Conservation (phyloP, 2,113 vertebrate genomes). For the Malurus cyaneus region DNA sequence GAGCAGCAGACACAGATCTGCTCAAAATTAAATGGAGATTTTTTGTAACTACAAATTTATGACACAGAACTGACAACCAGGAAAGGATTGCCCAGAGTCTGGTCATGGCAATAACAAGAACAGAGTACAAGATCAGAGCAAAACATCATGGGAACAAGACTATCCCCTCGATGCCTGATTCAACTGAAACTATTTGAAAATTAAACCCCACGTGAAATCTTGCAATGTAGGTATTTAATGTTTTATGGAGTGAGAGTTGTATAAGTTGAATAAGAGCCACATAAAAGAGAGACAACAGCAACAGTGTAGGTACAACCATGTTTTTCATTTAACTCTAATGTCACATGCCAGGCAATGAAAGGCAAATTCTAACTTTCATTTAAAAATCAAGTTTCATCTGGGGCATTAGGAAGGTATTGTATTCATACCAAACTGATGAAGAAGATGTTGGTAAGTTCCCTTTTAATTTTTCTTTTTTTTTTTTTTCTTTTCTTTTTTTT, state of each 20-base stretch:
- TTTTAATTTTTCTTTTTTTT: neutral
- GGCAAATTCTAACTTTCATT: neutral
- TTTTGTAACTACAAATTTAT: neutral
- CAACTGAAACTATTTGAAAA: neutral
- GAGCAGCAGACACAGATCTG: neutral
- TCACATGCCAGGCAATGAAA: neutral
- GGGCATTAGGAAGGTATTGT: neutral
- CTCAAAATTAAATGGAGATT: neutral
- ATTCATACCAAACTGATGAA: neutral
- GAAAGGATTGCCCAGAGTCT: neutral
- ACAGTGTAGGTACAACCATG: neutral
- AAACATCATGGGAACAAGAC: neutral
- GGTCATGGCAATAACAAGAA: neutral
- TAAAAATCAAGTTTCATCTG: neutral
- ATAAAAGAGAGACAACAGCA: neutral
- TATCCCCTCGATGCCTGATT: neutral
- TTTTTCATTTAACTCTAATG: neutral
- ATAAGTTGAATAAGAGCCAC: neutral
- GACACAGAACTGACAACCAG: neutral
- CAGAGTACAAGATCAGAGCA: neutral
- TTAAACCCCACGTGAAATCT: neutral
- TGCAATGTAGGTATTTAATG: neutral
- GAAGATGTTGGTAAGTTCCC: neutral
- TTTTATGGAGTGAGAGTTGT: neutral
- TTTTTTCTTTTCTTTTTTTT: neutral